Evolutionary conservation across 2,888 invertebrate genomes (phyloP).

Genomic region (Coecobrya sp.): DNA sequence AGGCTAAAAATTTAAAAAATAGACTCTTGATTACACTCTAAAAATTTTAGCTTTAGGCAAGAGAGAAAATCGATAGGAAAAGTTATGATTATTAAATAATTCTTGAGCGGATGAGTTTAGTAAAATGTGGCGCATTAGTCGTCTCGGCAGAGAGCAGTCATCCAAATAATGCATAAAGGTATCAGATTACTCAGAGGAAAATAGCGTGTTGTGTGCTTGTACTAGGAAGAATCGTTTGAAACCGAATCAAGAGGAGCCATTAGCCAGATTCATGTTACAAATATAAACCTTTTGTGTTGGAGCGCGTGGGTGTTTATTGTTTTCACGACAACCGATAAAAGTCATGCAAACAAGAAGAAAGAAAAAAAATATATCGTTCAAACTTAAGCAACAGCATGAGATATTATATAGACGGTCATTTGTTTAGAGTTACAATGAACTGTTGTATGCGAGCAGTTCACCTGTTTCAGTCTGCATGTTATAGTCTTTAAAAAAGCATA

Average conservation of each 20-base stretch:
- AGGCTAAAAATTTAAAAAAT: not conserved
- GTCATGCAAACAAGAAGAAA: conserved; percentile 13
- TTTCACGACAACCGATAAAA: conserved; percentile 35
- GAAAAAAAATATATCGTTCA: not conserved
- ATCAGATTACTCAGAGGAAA: not conserved
- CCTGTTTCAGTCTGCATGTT: not conserved
- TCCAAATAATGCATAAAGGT: not conserved
- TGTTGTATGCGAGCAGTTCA: not conserved
- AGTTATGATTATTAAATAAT: no score
- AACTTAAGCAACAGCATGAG: not conserved
- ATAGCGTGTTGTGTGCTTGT: not conserved
- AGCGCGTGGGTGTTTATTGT: conserved; percentile 38
- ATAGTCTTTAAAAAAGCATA: not conserved
- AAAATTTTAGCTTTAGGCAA: not conserved
- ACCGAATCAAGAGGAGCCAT: conserved; percentile 11
- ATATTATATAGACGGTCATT: not conserved
- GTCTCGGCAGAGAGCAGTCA: no score
- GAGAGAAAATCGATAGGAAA: not conserved
- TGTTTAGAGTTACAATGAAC: not conserved
- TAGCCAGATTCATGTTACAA: conserved; percentile 13
- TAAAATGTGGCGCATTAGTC: no score
- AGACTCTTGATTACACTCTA: no score
- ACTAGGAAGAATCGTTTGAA: not conserved
- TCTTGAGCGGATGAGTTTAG: no score
- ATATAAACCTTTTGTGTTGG: conserved; percentile 25